Percentiles rank a stretch among this genome's conserved stretches.
phyloP scores from a whole-genome alignment of 2,797 vertebrate genomes.

The Coccyzus lansbergi region DNA sequence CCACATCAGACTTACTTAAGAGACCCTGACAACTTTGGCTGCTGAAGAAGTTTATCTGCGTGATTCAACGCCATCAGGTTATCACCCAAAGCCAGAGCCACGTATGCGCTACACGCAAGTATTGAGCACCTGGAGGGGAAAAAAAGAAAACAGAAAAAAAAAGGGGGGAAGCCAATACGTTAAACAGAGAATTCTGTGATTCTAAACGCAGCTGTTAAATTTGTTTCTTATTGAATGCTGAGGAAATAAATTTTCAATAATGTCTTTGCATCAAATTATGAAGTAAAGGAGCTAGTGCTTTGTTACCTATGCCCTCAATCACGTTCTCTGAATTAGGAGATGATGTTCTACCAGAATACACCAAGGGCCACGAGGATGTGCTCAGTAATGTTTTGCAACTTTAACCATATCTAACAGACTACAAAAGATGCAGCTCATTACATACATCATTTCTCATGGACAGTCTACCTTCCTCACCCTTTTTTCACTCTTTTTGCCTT shows the following conservation, averaged over 20 bases:
- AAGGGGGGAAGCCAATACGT: background rate
- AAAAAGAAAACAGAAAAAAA: background rate
- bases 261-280: background rate
- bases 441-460: background rate
- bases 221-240: background rate
- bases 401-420: background rate
- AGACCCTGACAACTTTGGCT: conserved; percentile 94
- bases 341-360: background rate
- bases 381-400: background rate
- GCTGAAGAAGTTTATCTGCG: conserved; percentile 95
- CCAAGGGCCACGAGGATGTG: background rate
- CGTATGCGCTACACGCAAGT: conserved; percentile 93
- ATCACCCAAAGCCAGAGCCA: conserved; percentile 93
- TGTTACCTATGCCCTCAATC: background rate
- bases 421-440: background rate
- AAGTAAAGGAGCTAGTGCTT: background rate
- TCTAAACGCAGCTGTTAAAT: background rate
- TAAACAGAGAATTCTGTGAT: background rate
- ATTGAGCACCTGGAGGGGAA: conserved; percentile 89
- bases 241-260: background rate
- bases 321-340: background rate
- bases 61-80: conserved; percentile 96
- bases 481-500: background rate
- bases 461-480: background rate
- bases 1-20: conserved; percentile 88